Base-by-base conservation (phyloP, 2,113 vertebrate genomes). In the Poecilia latipinna region DNA sequence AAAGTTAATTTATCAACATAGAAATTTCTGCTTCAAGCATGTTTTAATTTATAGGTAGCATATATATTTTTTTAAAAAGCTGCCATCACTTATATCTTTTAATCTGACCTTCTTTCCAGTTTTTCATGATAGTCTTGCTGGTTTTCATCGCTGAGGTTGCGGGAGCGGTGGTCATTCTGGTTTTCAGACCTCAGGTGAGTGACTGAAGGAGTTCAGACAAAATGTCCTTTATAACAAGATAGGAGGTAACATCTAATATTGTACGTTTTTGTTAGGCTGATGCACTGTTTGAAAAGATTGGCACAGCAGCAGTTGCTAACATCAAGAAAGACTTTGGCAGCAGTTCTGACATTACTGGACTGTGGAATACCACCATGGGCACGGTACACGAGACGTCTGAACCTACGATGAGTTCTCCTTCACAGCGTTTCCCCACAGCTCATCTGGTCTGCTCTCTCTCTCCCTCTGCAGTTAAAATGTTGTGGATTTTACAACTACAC, bases 111-210 rank as follows among this genome's bases (percentile, higher is more conserved):
- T 67, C 64, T 57, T 65, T 32, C 44, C 33, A 96, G 95, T 96
- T 96, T 72, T 96, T 96, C 37, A 66, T 93, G 77, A 92, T 96
- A 5, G 78, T 96, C 60, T 75, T 96, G 86, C 61, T 95, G 72
- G 91, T 96, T 69, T 96, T 96, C 88, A 89, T 95, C 28, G 95
- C 90, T 0, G 94, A 96, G 86, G 85, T 96, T 0, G 93, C 93
- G 3, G 94, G 95, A 44, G 95, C 94, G 0, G 84, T 96, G 12
- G 92, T 95, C 68, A 84, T 96, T 72, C 62, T 95, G 83, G 94
- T 92, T 0, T 96, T 96, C 87, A 94, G 92, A 73, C 91, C 93
- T 0, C 6, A 94, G 88, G 96, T 96, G 80, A 94, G 95, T 84
- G 3, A 28, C 2, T 15, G 8, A 29, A 1, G 12, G 35, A 39